Percentiles rank a stretch among this genome's conserved stretches.
phyloP scores from a whole-genome alignment of 1,140 invertebrate species.

The Calliphora vicina region DNA sequence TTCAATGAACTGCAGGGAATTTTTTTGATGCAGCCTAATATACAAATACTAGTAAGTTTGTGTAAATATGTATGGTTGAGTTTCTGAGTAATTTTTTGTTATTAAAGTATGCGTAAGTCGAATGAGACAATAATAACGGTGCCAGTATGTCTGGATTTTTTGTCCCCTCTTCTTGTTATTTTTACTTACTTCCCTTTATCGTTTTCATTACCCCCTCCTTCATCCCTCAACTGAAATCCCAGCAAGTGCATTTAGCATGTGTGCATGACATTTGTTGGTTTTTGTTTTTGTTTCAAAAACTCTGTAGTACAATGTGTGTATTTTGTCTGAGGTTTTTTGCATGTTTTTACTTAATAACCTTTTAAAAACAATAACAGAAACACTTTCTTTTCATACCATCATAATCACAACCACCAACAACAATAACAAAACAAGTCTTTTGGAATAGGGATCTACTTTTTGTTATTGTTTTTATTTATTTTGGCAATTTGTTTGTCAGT shows the following conservation, averaged over 20 bases:
- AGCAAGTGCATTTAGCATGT: slow-evolving; percentile 27
- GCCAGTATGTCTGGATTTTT: slow-evolving; percentile 39
- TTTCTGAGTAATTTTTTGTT: background rate
- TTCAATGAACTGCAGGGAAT: too few species aligned
- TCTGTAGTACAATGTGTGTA: background rate
- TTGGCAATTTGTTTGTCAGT: too few species aligned
- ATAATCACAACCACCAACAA: background rate
- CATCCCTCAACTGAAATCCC: background rate
- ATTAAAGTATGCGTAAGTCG: background rate
- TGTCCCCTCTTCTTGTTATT: background rate
- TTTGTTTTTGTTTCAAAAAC: background rate
- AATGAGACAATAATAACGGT: slow-evolving; percentile 38
- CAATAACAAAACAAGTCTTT: background rate
- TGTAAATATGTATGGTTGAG: background rate
- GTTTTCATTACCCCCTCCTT: background rate
- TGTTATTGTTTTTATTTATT: too few species aligned
- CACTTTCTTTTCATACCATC: background rate
- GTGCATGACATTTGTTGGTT: slow-evolving; percentile 18
- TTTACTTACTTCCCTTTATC: background rate
- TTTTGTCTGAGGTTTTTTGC: background rate
- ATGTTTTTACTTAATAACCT: background rate
- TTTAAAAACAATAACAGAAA: background rate
- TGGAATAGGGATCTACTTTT: too few species aligned
- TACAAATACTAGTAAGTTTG: background rate
- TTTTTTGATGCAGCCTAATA: background rate